These are phyloP conservation scores for Sycophaga agraensis DNA, from an alignment of 1,140 invertebrate genomes.

Conservation along the genomic window DNA sequence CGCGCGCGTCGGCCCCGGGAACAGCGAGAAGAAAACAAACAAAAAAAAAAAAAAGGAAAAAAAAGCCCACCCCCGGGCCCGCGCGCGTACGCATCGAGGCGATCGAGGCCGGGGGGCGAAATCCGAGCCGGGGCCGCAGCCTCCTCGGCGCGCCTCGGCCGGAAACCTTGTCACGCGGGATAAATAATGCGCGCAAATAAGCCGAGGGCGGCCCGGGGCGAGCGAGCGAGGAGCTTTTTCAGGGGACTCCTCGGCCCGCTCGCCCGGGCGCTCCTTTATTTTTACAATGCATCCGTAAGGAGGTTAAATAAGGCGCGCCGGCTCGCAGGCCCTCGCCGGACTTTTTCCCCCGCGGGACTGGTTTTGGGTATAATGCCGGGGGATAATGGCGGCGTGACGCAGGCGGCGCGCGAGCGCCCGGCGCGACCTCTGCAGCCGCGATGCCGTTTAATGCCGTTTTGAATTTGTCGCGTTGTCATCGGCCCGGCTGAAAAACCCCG, in stretches of 20 bases:
- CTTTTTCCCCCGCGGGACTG: constrained; percentile 20
- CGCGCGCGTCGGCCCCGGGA: no score
- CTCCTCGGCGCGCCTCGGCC: not conserved
- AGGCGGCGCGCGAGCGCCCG: no score
- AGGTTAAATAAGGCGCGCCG: not conserved
- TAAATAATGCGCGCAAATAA: constrained; percentile 30
- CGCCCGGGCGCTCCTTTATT: constrained; percentile 9
- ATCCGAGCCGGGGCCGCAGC: not conserved
- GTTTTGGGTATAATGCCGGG: no score
- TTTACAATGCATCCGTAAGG: constrained; percentile 4
- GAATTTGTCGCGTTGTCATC: constrained; percentile 25
- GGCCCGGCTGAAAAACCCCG: constrained; percentile 2
- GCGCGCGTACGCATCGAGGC: not conserved
- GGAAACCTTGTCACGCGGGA: constrained; percentile 25
- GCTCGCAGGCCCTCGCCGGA: no score
- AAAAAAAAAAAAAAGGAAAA: no score
- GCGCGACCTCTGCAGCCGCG: constrained; percentile 5
- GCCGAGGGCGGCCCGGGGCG: not conserved
- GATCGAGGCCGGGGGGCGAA: not conserved
- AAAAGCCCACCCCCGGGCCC: constrained; percentile 20
- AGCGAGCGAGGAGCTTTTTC: no score
- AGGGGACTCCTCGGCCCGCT: no score
- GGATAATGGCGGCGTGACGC: no score
- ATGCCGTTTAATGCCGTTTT: constrained; percentile 21
- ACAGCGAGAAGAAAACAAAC: no score